Evolutionary conservation across 2,888 invertebrate genomes (phyloP).

Genomic region (Stegophylla sp.): DNA sequence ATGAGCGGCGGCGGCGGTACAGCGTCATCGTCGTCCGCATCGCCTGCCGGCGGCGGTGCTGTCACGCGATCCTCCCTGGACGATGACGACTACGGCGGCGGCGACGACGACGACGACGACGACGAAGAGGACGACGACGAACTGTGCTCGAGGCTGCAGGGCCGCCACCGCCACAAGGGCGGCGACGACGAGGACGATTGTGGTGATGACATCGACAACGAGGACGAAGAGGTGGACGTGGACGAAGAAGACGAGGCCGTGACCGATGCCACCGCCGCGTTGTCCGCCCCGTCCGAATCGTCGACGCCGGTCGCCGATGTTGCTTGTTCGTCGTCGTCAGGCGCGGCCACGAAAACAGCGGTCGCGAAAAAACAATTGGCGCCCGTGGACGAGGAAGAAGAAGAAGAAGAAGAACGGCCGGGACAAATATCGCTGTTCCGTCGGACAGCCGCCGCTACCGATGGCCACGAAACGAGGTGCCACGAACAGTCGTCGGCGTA

Average conservation of each 20-base stretch:
- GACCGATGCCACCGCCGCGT: conserved; percentile 65
- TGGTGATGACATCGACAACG: conserved; percentile 28
- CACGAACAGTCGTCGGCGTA: conserved; percentile 68
- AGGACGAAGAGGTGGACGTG: conserved; percentile 38
- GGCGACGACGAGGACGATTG: conserved; percentile 2
- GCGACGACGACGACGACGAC: background rate
- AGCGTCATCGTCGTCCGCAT: background rate
- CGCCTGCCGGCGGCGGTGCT: background rate
- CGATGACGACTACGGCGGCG: conserved; percentile 1
- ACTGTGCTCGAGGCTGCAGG: conserved; percentile 18
- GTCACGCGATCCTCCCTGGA: background rate
- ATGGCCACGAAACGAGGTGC: conserved; percentile 63
- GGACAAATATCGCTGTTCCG: conserved; percentile 76
- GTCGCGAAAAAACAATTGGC: conserved; percentile 60
- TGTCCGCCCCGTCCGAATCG: conserved; percentile 61
- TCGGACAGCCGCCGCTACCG: conserved; percentile 66
- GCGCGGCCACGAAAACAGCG: too few relatives aligned
- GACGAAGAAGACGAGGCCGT: conserved; percentile 67
- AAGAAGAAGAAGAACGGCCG: conserved; percentile 65
- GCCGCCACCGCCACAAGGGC: background rate
- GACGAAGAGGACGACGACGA: conserved; percentile 45
- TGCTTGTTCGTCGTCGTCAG: conserved; percentile 69
- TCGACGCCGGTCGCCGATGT: conserved; percentile 70
- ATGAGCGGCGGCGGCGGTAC: background rate
- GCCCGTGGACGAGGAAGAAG: conserved; percentile 62